Base-by-base conservation (phyloP, 2,113 vertebrate genomes). In the Phasianus colchicus region DNA sequence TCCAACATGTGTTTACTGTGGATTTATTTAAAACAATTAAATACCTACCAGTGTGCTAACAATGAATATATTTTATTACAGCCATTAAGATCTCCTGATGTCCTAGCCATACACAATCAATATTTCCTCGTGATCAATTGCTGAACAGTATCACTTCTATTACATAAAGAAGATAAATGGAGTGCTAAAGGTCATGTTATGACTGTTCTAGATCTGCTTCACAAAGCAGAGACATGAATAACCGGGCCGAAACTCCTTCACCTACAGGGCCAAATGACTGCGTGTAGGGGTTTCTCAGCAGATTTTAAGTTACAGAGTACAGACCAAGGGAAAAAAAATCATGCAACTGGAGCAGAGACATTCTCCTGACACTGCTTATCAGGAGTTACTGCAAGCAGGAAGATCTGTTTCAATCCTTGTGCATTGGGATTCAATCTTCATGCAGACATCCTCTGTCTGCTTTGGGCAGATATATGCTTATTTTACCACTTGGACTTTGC, bases 11-110 rank as follows among this genome's bases (percentile, higher is more conserved):
- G 21, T 52, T 89, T 93, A 50, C 22, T 30, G 45, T 78, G 55
- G 73, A 75, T 92, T 89, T 89, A 58, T 87, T 90, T 55, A 93
- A 93, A 93, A 77, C 22, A 83, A n/a, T 70, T 83, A 88, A 67
- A 89, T 32, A 73, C 5, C 9, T 61, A 71, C 32, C 38, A 71
- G 7, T 11, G 40, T 21, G 22, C 18, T 90, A 95, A 57, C 13
- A 48, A 45, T 38, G 2, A 78, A 40, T 67, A 32, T 61, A 50
- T 71, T 70, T 38, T 58, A 47, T 55, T 87, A 65, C 0, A 2
- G 10, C 5, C 8, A 52, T 86, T 87, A 83, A 80, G 42, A 34
- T 57, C 7, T 72, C 25, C 76, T 64, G 34, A 64, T 67, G 42
- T n/a, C 18, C 64, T 61, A 74, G 20, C 8, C 47, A 81, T 45